phyloP scores from a whole-genome alignment of 2,797 vertebrate genomes.

The Falco cherrug region DNA sequence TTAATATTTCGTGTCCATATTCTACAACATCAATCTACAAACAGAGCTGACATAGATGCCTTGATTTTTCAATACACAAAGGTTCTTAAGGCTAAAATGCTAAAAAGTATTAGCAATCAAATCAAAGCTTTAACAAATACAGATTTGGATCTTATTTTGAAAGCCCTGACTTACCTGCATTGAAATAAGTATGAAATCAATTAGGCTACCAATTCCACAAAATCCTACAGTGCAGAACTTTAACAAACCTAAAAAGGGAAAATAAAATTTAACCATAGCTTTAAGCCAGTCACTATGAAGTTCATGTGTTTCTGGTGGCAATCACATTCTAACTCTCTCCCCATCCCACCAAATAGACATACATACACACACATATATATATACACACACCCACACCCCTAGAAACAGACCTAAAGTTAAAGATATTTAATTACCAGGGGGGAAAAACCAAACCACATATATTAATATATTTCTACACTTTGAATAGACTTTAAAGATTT shows the following conservation, averaged over 20 bases:
- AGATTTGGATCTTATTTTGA: background rate
- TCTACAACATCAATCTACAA: background rate
- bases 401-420: background rate
- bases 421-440: background rate
- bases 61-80: background rate
- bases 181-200: conserved; percentile 96
- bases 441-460: background rate
- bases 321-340: background rate
- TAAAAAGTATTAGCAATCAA: background rate
- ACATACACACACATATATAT: no score
- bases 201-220: conserved; percentile 96
- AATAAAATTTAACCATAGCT: conserved; percentile 1
- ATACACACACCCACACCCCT: background rate
- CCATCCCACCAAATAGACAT: background rate
- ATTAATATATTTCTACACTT: background rate
- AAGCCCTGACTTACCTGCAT: conserved; percentile 89
- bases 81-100: background rate
- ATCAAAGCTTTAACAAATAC: background rate
- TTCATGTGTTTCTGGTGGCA: background rate
- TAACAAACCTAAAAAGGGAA: conserved; percentile 84
- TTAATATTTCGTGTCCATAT: background rate
- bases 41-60: background rate
- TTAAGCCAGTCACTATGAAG: background rate
- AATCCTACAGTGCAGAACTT: conserved; percentile 99
- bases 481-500: background rate